Base-by-base conservation (phyloP, 1,140 invertebrate genomes). In the Pogonus chalceus region DNA sequence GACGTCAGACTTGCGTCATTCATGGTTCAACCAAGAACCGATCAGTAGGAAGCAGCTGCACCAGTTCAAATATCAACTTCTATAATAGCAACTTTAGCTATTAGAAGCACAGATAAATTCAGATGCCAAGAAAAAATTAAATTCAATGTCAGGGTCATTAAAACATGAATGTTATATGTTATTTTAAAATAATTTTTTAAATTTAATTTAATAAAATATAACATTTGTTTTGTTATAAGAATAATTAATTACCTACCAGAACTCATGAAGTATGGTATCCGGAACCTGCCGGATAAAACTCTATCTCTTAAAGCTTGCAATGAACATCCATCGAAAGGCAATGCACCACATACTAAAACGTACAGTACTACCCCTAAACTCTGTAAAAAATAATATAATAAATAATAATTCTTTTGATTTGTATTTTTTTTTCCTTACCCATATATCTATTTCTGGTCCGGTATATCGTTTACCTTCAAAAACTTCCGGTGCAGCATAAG, bases 401-500 rank as follows among this genome's bases (percentile, higher is more conserved):
- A n/a, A n/a, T n/a, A n/a, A 14, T 7, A 31, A 31, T 31, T 31
- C 4, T 31, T 31, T 14, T 31, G 26, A 7, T 14, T 4, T 31
- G 26, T 31, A 31, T 31, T 4, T 31, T 7, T 31, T 4, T 31
- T 35, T 35, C 60, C 64, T 68, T 79, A 94, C 92, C 95, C 95
- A 98, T 69, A 98, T 90, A 76, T 98, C 95, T 56, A 95, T 94
- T 77, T 94, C 89, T 23, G 92, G 92, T 10, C 94, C 94, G 62
- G 94, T 91, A 66, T 98, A 98, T 67, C 92, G 85, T 66, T 92
- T 92, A 49, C 94, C 95, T 72, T 96, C 90, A 74, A 98, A 96
- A 46, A 98, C 83, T 79, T 98, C 95, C 18, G 95, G 95, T 16
- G 95, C 94, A 50, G 95, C 95, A 73, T 98, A 98, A 20, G 94